Base-by-base conservation (phyloP, 2,888 invertebrate genomes). In the Actias luna region DNA sequence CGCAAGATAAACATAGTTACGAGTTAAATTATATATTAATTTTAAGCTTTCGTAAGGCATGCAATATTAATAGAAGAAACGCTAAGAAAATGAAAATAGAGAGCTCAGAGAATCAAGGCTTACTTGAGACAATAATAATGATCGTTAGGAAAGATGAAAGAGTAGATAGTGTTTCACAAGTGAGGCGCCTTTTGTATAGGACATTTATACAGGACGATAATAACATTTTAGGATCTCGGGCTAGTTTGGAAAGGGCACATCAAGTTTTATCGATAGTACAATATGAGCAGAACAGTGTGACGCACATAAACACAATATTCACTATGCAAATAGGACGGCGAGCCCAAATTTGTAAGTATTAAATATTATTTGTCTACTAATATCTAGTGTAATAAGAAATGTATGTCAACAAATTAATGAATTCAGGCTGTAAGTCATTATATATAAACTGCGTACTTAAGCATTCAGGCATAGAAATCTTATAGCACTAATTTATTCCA, bases 291-390 rank as follows among this genome's bases (percentile, higher is more conserved):
- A 87, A 88, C 84, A 89, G 89, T 89, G 91, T 89, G 90, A 90
- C 92, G 92, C 92, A 91, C 91, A 92, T 86, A 87, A 87, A 91
- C 87, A 92, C 90, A 88, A 89, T 88, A 88, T 83, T 79, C 80
- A 86, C 89, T 90, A 89, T 82, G 83, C 77, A 82, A 86, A 84
- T 81, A 80, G 79, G 83, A 83, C 86, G 83, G 83, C 83, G 84
- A 80, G 80, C 87, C 85, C 84, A 75, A 72, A 70, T 80, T 79
- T 33, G 29, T 33, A n/a, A 50, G 27, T 52, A 35, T 18, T 35
- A 59, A 22, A 25, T 25, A 35, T 33, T 58, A 58, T n/a, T 71
- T 65, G 65, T 67, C 65, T 42, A 64, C 68, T 63, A 61, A 66
- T 42, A 59, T 70, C 71, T 71, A 71, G 63, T n/a, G n/a, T 78